Base-by-base conservation (phyloP, 2,888 invertebrate species). In the Heliconius erato region DNA sequence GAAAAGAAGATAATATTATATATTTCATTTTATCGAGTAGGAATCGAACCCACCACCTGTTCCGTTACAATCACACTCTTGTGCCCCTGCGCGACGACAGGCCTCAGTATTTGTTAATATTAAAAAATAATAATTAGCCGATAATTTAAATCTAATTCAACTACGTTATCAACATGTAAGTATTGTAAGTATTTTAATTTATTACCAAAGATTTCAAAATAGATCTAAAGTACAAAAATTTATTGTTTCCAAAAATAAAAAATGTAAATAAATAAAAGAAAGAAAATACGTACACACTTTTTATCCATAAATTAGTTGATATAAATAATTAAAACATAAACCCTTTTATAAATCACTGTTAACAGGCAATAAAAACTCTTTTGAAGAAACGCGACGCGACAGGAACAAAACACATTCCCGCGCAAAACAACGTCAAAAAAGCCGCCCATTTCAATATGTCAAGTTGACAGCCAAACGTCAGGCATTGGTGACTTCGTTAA, bases 401-500 rank as follows among this genome's bases (percentile, higher is more conserved):
- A 63, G 63, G 44, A 74, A 79, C 67, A 79, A 59, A 84, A 87
- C 87, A 87, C 88, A 85, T 88, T 88, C 88, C 89, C 90, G 90
- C 89, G 89, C 89, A 89, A 91, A 91, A 88, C 88, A 90, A 91
- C 90, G 91, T 91, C 91, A 90, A 89, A 89, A 88, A 87, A 83
- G 88, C 89, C 92, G 91, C 92, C 91, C 89, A 90, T 89, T 88
- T 87, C 89, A 86, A 93, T 93, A 89, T 86, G 90, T 93, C 93
- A 92, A 88, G 85, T 81, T 90, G 92, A 92, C 91, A 89, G 89
- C 85, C 86, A 85, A 83, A 85, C 84, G 85, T 83, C 81, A 82
- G 82, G 93, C 92, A 89, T 90, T 92, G 91, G 92, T 91, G 93
- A 92, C 90, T 94, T 89, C 83, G 93, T 93, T 95, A 95, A 95